Base-by-base conservation (phyloP, 2,888 invertebrate species). In the Archips crataeganus region DNA sequence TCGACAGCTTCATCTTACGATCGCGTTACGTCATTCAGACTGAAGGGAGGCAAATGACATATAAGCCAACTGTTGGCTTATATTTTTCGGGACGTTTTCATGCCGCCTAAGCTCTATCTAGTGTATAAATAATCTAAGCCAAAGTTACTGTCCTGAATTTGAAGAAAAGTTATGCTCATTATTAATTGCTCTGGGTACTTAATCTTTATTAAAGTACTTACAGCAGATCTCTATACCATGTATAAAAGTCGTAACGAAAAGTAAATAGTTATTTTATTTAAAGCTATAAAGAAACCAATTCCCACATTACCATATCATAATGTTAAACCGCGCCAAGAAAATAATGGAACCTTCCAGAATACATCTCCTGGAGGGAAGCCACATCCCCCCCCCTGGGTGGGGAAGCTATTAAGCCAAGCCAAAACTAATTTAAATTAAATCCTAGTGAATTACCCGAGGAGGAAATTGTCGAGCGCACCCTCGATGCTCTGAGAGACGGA, bases 401-500 rank as follows among this genome's bases (percentile, higher is more conserved):
- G 82, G 98, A 96, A 87, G 98, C 98, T 91, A 98, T 95, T 86
- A 97, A 96, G 82, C 98, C 98, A 95, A 99, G 99, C 92, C 98
- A 92, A 96, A 96, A 96, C 96, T 96, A 96, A 96, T 96, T 96
- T 96, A 96, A 96, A 96, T 96, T 96, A 96, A 96, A 96, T 96
- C 96, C 96, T 95, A 95, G 96, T 96, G 96, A 96, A 96, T 96
- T 96, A 96, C 96, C 95, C 90, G 93, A 93, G 87, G 94, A 94
- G 94, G 94, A 94, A 94, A 94, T 94, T 94, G 94, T 93, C 94
- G 93, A 92, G 94, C 92, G 92, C 88, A 92, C 94, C 94, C 94
- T 90, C 92, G 89, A 80, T 88, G 90, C 92, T 92, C 88, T 87
- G 89, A 84, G 89, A 90, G 86, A 84, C 77, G 91, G 89, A 93